Evolutionary conservation across 2,888 invertebrate species (phyloP), one percentile per base, ranked within the genome.

Genomic region (Ectropis crepuscularia): DNA sequence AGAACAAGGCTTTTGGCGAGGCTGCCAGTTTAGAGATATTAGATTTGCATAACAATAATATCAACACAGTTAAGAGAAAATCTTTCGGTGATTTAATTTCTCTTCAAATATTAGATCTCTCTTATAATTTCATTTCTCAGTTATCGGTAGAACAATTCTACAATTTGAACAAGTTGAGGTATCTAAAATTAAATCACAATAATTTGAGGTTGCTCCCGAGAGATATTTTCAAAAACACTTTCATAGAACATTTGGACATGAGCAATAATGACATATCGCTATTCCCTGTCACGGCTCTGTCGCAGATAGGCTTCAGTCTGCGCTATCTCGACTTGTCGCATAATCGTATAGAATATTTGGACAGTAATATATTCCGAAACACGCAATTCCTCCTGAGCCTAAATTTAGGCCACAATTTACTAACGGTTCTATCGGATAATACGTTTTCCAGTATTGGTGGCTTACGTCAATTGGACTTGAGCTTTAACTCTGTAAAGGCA

Each of bases 391-490:
- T 98, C 49, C 94, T 96, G 62, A 95, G 95, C 74, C 91, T 98
- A 62, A 96, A 97, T 88, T 88, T 98, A 78, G 96, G 96, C 50
- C 94, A 94, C 78, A 98, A 98, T 88, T 95, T 96, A 78, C 93
- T 98, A 67, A 96, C 96, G 12, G 96, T 97, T 69, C 88, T 98
- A 70, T 97, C 97, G 4, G 98, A 98, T 88, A 97, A 97, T 83
- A 97, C 97, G 16, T 98, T 98, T 85, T 96, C 96, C 36, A 96
- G 96, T 79, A 93, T 98, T 59, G 95, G 96, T 49, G 95, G 96
- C 72, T 90, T 97, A 67, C 95, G 97, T 73, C 95, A 95, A 75
- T 92, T 98, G 76, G 97, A 98, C 88, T 92, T 98, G 54, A 96
- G 97, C 73, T 95, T 94, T 72, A 98, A 98, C 89, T 94, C 95